These are phyloP conservation scores for Drosophila emarginata DNA, from an alignment of 2,888 invertebrate species.

Conservation along the genomic window DNA sequence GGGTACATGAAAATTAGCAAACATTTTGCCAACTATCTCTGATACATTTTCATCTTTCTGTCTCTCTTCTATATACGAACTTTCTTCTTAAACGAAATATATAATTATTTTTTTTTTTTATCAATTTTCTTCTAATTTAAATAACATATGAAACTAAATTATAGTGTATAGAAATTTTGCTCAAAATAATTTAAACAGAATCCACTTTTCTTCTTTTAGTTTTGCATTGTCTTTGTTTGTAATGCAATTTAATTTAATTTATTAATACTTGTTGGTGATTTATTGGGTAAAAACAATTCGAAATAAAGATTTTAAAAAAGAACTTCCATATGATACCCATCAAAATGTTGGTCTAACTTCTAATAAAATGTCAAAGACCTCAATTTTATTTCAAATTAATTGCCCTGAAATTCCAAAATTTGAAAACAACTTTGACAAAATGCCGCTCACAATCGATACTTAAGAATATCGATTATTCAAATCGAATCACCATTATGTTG, in stretches of 20 bases:
- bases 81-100: too few relatives aligned
- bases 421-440: constrained; percentile 56
- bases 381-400: constrained; percentile 38
- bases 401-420: constrained; percentile 19
- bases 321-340: neutral
- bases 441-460: constrained; percentile 57
- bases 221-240: constrained; percentile 35
- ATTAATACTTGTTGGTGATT: constrained; percentile 57
- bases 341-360: neutral
- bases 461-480: constrained; percentile 71
- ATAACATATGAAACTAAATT: too few relatives aligned
- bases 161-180: neutral
- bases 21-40: too few relatives aligned
- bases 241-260: constrained; percentile 67
- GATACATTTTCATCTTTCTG: too few relatives aligned
- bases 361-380: constrained; percentile 24
- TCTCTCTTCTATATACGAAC: too few relatives aligned
- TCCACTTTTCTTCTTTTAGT: neutral
- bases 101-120: too few relatives aligned
- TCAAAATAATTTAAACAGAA: neutral
- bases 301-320: constrained; percentile 49
- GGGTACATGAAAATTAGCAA: neutral
- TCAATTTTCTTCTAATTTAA: too few relatives aligned
- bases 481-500: constrained; percentile 49
- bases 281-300: constrained; percentile 60